Percentiles rank a stretch among this genome's conserved stretches.
phyloP scores from a whole-genome alignment of 2,113 vertebrate genomes.

The Lasiurus cinereus region DNA sequence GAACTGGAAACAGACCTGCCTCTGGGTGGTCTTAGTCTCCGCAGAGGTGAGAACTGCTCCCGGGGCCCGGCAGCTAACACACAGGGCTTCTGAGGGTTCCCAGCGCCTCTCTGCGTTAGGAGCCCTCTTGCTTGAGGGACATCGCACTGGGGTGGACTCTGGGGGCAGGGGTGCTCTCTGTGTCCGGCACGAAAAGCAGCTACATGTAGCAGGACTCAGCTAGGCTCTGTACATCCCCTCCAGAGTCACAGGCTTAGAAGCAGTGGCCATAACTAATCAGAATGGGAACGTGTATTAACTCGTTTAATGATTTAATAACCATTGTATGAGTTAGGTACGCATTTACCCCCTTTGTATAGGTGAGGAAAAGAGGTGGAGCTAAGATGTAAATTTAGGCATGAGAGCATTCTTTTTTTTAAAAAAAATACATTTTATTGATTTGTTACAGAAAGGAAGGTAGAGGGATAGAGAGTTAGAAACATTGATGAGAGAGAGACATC shows the following conservation, averaged over 20 bases:
- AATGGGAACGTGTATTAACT: neutral
- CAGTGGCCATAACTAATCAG: neutral
- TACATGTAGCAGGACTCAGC: neutral
- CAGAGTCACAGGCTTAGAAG: neutral
- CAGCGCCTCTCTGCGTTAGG: neutral
- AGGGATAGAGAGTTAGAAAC: no score
- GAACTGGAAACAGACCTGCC: neutral
- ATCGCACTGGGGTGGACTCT: neutral
- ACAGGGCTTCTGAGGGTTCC: neutral
- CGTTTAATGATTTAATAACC: conserved; percentile 36
- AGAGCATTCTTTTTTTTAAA: neutral
- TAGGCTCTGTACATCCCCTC: neutral
- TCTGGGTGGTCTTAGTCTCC: neutral
- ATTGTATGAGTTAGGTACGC: neutral
- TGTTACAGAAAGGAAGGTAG: no score
- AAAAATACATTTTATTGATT: no score
- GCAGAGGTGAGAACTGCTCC: neutral
- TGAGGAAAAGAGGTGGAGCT: neutral
- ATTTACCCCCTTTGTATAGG: neutral
- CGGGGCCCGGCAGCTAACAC: neutral
- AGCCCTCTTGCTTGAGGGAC: neutral
- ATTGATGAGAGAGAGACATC: no score
- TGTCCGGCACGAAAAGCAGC: neutral
- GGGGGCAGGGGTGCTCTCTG: neutral
- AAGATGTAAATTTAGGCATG: neutral